Evolutionary conservation across 2,888 invertebrate genomes (phyloP).

Genomic region (Plebejus argus): DNA sequence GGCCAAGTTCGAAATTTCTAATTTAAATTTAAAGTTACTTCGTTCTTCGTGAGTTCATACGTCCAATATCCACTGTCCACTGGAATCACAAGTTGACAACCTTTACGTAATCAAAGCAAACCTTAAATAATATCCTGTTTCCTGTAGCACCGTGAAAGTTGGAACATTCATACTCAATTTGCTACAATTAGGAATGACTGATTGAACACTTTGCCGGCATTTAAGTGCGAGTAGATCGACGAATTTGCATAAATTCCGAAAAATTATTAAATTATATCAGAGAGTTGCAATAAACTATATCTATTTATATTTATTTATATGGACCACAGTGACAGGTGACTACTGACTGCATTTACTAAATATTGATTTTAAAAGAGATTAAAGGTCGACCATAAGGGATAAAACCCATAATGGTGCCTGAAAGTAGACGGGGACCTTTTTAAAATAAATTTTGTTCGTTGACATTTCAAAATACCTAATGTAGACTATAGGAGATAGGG

Average conservation of each 20-base stretch:
- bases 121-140: conserved; percentile 15
- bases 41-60: too few species aligned
- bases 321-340: not conserved
- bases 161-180: not conserved
- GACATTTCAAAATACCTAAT: not conserved
- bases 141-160: conserved; percentile 8
- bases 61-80: not conserved
- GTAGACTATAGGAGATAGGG: not conserved
- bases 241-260: not conserved
- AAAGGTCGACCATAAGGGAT: too few species aligned
- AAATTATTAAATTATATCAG: not conserved
- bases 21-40: too few species aligned
- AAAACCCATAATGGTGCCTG: too few species aligned
- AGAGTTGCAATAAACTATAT: not conserved
- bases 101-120: not conserved
- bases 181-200: conserved; percentile 1
- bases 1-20: too few species aligned
- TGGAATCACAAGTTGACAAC: not conserved
- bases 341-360: too few species aligned
- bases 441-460: not conserved
- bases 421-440: not conserved
- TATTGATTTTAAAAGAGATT: too few species aligned
- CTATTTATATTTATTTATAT: not conserved
- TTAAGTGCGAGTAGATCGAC: not conserved
- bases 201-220: not conserved